Evolutionary conservation across 2,113 vertebrate genomes (phyloP).

Genomic region (Antechinus stuartii): DNA sequence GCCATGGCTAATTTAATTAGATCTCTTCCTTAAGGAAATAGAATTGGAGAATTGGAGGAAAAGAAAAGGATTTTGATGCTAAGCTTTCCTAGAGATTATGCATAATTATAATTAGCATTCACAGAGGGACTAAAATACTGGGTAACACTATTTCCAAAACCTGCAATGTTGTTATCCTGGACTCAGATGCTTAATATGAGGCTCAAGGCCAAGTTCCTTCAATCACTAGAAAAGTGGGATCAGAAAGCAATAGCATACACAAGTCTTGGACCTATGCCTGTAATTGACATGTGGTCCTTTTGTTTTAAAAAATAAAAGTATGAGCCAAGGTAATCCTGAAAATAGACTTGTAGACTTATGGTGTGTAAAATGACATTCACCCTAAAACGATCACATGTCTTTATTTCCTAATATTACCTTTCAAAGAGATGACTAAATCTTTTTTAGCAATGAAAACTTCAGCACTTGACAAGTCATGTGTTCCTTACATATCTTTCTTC

Average conservation of each 20-base stretch:
- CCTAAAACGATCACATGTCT: neutral
- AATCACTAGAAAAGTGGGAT: neutral
- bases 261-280: neutral
- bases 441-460: neutral
- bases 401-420: conserved; percentile 10
- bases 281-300: neutral
- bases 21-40: conserved; percentile 14
- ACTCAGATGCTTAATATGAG: neutral
- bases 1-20: conserved; percentile 39
- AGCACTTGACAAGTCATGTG: neutral
- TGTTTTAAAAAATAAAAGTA: neutral
- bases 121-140: neutral
- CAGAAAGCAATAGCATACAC: neutral
- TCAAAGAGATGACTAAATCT: neutral
- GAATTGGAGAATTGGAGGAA: neutral
- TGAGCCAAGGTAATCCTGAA: neutral
- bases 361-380: neutral
- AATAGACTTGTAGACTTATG: neutral
- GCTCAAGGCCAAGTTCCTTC: neutral
- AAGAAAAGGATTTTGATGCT: neutral
- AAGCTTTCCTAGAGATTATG: conserved; percentile 40
- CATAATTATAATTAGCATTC: conserved; percentile 24
- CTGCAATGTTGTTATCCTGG: neutral
- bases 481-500: neutral
- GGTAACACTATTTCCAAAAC: conserved; percentile 27